A percentile compares a stretch with the other conserved stretches of the same genome.
phyloP scores from a whole-genome alignment of 1,140 invertebrate species.

The Zaprionus gabonicus region DNA sequence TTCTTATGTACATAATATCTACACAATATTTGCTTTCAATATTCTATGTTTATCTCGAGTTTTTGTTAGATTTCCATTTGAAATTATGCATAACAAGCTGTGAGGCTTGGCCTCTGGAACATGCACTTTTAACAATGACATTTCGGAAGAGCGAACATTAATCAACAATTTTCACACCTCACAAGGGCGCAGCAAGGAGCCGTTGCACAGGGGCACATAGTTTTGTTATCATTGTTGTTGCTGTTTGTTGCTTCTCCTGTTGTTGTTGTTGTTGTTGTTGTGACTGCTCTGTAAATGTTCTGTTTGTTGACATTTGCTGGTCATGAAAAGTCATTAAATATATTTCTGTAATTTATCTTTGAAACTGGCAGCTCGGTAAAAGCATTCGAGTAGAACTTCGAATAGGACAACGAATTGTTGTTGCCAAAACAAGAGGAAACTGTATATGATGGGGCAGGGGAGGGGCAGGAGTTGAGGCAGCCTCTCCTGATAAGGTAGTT shows the following conservation, averaged over 20 bases:
- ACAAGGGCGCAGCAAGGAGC: conserved; percentile 19
- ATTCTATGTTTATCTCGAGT: neutral
- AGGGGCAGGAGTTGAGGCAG: neutral
- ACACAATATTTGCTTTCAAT: neutral
- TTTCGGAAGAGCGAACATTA: conserved; percentile 65
- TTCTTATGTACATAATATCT: neutral
- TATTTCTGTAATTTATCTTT: conserved; percentile 82
- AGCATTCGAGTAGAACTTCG: conserved; percentile 63
- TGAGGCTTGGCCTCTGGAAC: conserved; percentile 17
- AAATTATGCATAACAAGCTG: conserved; percentile 4
- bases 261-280: conserved; percentile 44
- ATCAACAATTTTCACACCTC: conserved; percentile 79
- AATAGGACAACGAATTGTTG: conserved; percentile 18
- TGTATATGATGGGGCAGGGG: neutral
- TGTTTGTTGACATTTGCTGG: conserved; percentile 81
- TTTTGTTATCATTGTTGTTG: conserved; percentile 51
- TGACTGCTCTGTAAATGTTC: conserved; percentile 67
- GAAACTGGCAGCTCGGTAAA: conserved; percentile 72
- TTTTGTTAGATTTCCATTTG: neutral
- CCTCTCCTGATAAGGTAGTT: neutral
- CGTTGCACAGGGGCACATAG: conserved; percentile 44
- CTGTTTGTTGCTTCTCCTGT: conserved; percentile 6
- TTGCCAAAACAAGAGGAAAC: neutral
- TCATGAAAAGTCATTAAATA: conserved; percentile 83
- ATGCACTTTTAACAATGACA: conserved; percentile 43